A percentile compares a stretch with the other conserved stretches of the same genome.
Conservation (phyloP, 2,113 vertebrate genomes). For the Lophotis ruficrista region DNA sequence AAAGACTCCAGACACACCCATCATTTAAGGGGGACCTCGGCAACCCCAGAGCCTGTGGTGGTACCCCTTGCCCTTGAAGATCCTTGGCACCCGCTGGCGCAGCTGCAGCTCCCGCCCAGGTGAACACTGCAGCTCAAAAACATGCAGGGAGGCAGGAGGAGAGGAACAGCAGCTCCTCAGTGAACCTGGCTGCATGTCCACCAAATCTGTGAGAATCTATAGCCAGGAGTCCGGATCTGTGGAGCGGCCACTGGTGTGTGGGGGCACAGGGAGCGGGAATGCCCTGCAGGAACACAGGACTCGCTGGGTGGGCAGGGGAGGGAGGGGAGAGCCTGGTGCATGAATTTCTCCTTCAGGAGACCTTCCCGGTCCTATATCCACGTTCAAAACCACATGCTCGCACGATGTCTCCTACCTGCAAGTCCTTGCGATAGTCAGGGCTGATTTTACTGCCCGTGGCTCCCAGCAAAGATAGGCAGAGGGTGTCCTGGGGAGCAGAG, state of each 20-base stretch:
- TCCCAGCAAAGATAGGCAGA: not conserved
- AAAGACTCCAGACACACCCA: not conserved
- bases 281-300: fast-evolving
- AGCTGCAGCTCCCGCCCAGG: not conserved
- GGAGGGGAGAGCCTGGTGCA: not conserved
- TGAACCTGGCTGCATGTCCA: too few relatives aligned
- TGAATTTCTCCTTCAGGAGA: not conserved
- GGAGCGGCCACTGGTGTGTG: not conserved
- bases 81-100: not conserved
- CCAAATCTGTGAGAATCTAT: not conserved
- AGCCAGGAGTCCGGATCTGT: not conserved
- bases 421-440: not conserved
- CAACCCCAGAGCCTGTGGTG: not conserved
- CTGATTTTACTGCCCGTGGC: not conserved
- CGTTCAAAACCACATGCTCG: too few relatives aligned
- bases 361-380: fast-evolving
- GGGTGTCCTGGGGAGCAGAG: not conserved
- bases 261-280: fast-evolving
- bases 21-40: fast-evolving
- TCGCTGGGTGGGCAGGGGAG: not conserved
- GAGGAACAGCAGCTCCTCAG: not conserved
- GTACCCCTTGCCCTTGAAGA: not conserved
- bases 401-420: not conserved
- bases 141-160: not conserved
- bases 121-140: not conserved